phyloP scores from a whole-genome alignment of 2,797 vertebrate species.

The Gymnoscopelus braueri region DNA sequence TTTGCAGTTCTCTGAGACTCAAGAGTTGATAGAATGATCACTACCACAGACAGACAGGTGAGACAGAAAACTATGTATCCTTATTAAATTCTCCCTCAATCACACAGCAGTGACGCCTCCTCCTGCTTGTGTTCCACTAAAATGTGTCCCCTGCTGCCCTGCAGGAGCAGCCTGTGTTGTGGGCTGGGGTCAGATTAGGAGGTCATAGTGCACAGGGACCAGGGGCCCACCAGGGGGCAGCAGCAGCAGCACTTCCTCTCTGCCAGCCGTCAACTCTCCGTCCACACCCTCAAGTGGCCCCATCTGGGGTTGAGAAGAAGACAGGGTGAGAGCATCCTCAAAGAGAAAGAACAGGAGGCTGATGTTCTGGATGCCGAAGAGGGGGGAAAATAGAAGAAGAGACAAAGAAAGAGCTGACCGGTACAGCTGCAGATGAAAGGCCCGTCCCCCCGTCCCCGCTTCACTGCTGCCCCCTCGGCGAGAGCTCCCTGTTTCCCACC shows the following conservation, averaged over 20 bases:
- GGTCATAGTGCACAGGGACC: conserved; percentile 71
- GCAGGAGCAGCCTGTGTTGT: conserved; percentile 75
- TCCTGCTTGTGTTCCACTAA: conserved; percentile 6
- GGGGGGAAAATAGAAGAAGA: conserved; percentile 29
- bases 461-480: conserved; percentile 81
- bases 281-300: conserved; percentile 76
- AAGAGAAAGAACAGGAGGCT: conserved; percentile 56
- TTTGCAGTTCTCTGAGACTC: conserved; percentile 84
- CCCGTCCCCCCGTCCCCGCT: conserved; percentile 41
- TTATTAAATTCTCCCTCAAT: background rate
- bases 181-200: conserved; percentile 56
- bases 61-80: conserved; percentile 20
- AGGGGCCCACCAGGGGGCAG: conserved; percentile 85
- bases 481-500: conserved; percentile 64
- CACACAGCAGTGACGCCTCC: background rate
- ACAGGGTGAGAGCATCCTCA: conserved; percentile 60
- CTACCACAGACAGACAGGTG: conserved; percentile 59
- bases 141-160: conserved; percentile 5
- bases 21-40: conserved; percentile 85
- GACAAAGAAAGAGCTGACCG: conserved; percentile 47
- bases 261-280: conserved; percentile 71
- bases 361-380: conserved; percentile 68
- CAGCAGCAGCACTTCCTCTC: conserved; percentile 85
- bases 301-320: conserved; percentile 61
- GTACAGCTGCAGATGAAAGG: conserved; percentile 65